Evolutionary conservation across 2,797 vertebrate genomes (phyloP).

Genomic region (Buceros bicornis): DNA sequence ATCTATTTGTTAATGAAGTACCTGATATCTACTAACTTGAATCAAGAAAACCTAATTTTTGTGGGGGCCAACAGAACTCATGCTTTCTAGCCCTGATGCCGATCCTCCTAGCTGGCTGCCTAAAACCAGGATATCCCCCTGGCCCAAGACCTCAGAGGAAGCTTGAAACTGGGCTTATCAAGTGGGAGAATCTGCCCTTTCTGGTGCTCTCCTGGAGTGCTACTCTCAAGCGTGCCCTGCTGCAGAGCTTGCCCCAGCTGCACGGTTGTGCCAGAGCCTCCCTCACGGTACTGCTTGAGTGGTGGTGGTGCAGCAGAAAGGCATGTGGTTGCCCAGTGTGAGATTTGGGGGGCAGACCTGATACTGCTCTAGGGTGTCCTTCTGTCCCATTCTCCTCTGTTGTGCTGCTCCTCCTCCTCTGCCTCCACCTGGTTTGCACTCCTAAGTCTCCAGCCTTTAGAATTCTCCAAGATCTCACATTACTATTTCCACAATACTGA

Average conservation of each 20-base stretch:
- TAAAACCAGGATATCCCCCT: neutral
- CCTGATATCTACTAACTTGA: neutral
- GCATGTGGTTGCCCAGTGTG: neutral
- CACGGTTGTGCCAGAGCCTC: accelerated
- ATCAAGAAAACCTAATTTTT: neutral
- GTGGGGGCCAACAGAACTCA: neutral
- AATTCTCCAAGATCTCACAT: neutral
- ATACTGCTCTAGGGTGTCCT: neutral
- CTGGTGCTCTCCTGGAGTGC: neutral
- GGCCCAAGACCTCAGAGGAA: accelerated
- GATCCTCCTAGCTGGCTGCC: accelerated
- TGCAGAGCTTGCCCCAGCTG: neutral
- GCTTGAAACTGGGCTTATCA: accelerated
- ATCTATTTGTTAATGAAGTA: neutral
- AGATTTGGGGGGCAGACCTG: neutral
- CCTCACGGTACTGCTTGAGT: accelerated
- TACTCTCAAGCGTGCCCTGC: accelerated
- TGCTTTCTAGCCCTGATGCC: neutral
- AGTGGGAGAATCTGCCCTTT: accelerated
- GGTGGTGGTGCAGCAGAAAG: neutral
- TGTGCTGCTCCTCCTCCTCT: neutral
- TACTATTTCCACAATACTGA: neutral
- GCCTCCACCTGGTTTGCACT: neutral
- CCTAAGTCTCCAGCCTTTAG: neutral
- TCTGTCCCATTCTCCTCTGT: neutral